phyloP scores from a whole-genome alignment of 2,113 vertebrate genomes.

The Anarrhichthys ocellatus region DNA sequence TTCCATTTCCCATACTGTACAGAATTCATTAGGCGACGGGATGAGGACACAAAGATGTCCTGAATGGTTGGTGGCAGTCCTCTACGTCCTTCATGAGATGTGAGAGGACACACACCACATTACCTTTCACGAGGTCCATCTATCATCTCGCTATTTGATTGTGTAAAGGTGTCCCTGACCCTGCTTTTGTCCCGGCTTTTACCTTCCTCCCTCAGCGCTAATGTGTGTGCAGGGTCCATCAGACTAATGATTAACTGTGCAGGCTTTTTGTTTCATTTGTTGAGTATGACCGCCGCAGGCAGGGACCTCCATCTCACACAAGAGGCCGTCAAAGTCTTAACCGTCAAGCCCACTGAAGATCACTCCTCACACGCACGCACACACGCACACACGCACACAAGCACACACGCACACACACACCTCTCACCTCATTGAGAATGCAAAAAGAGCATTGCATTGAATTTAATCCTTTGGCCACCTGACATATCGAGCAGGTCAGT shows the following conservation, averaged over 20 bases:
- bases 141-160: slow-evolving; percentile 60
- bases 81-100: slow-evolving; percentile 28
- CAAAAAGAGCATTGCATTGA: neutral
- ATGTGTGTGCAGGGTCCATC: slow-evolving; percentile 22
- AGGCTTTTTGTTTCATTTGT: slow-evolving; percentile 45
- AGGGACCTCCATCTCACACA: slow-evolving; percentile 28
- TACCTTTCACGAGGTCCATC: slow-evolving; percentile 49
- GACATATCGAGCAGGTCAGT: slow-evolving; percentile 34
- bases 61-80: slow-evolving; percentile 29
- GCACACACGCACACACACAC: slow-evolving; percentile 1
- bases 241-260: slow-evolving; percentile 43
- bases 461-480: slow-evolving; percentile 5
- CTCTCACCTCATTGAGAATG: neutral
- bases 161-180: slow-evolving; percentile 55
- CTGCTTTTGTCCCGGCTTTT: slow-evolving; percentile 22
- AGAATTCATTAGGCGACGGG: slow-evolving; percentile 37
- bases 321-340: slow-evolving; percentile 7
- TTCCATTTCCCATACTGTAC: slow-evolving; percentile 6
- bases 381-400: neutral
- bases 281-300: slow-evolving; percentile 22
- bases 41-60: slow-evolving; percentile 10
- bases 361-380: neutral
- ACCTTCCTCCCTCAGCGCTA: slow-evolving; percentile 22
- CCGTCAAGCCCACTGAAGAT: slow-evolving; percentile 9
- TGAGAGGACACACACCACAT: slow-evolving; percentile 41